Conservation (phyloP, 1,140 invertebrate species). For the Euura saliciscinereae region DNA sequence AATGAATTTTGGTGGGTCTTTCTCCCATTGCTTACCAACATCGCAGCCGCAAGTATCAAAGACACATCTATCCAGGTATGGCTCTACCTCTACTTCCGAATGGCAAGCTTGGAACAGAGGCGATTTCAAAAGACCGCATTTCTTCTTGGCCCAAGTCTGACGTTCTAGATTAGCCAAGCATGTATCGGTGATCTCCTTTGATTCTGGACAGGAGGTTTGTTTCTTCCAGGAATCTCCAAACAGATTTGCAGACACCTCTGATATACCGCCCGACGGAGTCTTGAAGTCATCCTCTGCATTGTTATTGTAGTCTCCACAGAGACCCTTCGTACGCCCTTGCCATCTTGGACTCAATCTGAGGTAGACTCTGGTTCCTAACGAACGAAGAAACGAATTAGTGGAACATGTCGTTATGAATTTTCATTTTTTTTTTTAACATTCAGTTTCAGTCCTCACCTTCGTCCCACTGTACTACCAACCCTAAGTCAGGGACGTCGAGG, state of each 20-base stretch:
- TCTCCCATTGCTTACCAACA: constrained; percentile 24
- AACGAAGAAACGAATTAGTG: neutral
- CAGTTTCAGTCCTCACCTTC: constrained; percentile 42
- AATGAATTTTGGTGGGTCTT: neutral
- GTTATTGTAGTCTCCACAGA: constrained; percentile 91
- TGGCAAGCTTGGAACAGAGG: constrained; percentile 79
- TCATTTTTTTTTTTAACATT: neutral
- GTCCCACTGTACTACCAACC: constrained; percentile 86
- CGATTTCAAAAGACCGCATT: constrained; percentile 78
- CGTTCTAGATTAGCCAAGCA: constrained; percentile 77
- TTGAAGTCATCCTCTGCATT: constrained; percentile 84
- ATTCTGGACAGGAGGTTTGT: constrained; percentile 73
- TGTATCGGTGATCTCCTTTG: constrained; percentile 63
- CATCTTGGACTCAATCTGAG: constrained; percentile 76
- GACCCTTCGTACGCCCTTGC: constrained; percentile 78
- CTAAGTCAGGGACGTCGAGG: constrained; percentile 77
- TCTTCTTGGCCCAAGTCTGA: constrained; percentile 76
- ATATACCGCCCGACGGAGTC: constrained; percentile 76
- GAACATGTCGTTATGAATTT: neutral
- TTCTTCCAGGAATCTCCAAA: constrained; percentile 91
- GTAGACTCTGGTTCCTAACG: constrained; percentile 75
- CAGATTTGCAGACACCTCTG: constrained; percentile 72
- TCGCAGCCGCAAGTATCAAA: constrained; percentile 88
- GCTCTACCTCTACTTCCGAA: constrained; percentile 74
- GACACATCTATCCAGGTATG: constrained; percentile 74